Base-by-base conservation (phyloP, 1,140 invertebrate genomes). In the Drosophila triauraria region DNA sequence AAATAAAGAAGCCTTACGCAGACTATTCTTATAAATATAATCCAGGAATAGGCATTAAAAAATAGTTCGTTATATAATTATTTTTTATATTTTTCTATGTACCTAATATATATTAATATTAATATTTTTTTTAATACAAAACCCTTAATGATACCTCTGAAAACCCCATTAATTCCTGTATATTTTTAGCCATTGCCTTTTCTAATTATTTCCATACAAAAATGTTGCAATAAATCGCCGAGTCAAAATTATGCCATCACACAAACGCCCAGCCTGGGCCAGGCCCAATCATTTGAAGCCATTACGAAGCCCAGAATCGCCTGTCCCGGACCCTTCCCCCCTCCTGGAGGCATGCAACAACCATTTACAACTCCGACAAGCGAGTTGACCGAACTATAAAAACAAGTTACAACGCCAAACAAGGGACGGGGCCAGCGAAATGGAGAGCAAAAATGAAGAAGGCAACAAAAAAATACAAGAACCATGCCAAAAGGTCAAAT, bases 401-500 rank as follows among this genome's bases (percentile, higher is more conserved):
- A 82, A 62, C 43, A 56, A 82, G 64, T 77, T 50, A 48, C 60
- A 65, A 17, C 64, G 50, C 78, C 51, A 61, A 61, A 32, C 57
- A 70, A 70, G 35, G 30, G 25, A 62, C 25, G 25, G 32, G 57
- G 48, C 32, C 32, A 32, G 13, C 30, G 46, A 32, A 27, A 27
- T 30, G 32, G 38, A 46, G 40, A 44, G 35, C 32, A 30, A 38
- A 62, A 75, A 47, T 42, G 17, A 57, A 60, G 40, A 12, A 7
- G 43, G 9, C 27, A 30, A 48, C n/a, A 65, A 50, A 48, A 51
- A 42, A 60, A 40, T 35, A 56, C 44, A 70, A 62, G 71, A 87
- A 88, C 69, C 80, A 78, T 85, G 85, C 83, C 84, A 88, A 88
- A 88, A 88, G 84, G 84, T 88, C 85, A 90, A 88, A 90, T 78